Evolutionary conservation across 2,797 vertebrate species (phyloP).

Genomic region (Rhabdomys pumilio): DNA sequence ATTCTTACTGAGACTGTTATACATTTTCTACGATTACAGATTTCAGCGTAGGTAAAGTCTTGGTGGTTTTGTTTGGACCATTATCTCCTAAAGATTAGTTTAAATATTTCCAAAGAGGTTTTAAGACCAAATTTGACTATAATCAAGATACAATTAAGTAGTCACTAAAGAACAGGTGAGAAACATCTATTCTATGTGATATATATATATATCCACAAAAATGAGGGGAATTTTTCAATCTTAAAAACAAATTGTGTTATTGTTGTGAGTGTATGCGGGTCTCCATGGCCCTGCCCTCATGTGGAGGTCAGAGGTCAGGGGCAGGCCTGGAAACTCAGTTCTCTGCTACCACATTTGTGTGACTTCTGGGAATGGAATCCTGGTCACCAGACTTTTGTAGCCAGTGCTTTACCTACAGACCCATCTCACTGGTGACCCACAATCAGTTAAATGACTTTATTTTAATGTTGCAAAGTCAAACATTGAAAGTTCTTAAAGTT

Average conservation of each 20-base stretch:
- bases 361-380: too few relatives aligned
- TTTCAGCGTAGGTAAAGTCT: not conserved
- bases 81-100: constrained; percentile 47
- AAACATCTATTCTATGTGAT: not conserved
- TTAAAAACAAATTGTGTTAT: not conserved
- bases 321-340: too few relatives aligned
- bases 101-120: constrained; percentile 65
- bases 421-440: not conserved
- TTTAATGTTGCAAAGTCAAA: constrained; percentile 55
- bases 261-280: not conserved
- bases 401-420: not conserved
- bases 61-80: constrained; percentile 42
- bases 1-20: constrained; percentile 52
- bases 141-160: constrained; percentile 63
- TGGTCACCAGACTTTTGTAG: not conserved
- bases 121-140: constrained; percentile 45
- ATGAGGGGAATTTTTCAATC: not conserved
- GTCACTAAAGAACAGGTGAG: constrained; percentile 43
- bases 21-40: constrained; percentile 42
- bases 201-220: too few relatives aligned
- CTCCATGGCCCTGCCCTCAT: not conserved
- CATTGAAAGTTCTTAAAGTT: constrained; percentile 63
- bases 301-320: not conserved
- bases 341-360: not conserved
- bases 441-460: constrained; percentile 9